Conservation (phyloP, 2,888 invertebrate species). For the Epirrhoe alternata region DNA sequence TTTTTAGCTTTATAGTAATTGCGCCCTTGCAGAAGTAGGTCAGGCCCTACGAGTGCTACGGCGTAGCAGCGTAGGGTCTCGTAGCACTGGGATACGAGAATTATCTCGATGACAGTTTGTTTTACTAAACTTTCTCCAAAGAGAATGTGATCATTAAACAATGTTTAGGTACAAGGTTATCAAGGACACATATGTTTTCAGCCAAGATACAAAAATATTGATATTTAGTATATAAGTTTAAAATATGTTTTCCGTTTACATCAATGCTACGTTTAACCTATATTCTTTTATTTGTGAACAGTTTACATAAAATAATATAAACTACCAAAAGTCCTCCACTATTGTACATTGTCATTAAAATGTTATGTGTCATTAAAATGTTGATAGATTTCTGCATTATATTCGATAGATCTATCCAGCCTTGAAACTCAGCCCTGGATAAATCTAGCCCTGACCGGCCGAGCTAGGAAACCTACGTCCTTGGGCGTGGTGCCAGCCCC, state of each 20-base stretch:
- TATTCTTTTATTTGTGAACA: too few species aligned
- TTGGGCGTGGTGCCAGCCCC: constrained; percentile 72
- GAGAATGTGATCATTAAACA: too few species aligned
- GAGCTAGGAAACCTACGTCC: constrained; percentile 77
- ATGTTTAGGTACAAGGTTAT: too few species aligned
- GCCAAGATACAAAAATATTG: not conserved
- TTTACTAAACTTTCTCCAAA: too few species aligned
- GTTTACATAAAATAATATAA: too few species aligned
- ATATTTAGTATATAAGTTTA: too few species aligned
- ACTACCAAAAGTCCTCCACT: too few species aligned
- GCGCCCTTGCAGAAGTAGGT: constrained; percentile 32
- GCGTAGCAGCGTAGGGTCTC: constrained; percentile 40
- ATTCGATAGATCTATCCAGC: constrained; percentile 21
- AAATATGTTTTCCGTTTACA: not conserved
- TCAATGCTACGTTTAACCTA: not conserved
- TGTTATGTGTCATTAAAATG: not conserved
- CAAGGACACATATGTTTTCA: not conserved
- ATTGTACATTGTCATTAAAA: not conserved
- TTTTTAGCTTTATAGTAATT: constrained; percentile 27
- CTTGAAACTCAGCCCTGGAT: constrained; percentile 44
- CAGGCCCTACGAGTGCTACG: constrained; percentile 45
- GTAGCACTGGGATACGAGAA: constrained; percentile 11
- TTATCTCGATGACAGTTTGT: not conserved
- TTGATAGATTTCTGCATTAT: too few species aligned
- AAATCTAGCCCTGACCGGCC: constrained; percentile 70